Percentiles rank a stretch among this genome's conserved stretches.
These are phyloP conservation scores for Bubalus kerabau DNA, from an alignment of 2,113 vertebrate species.

Conservation along the genomic window DNA sequence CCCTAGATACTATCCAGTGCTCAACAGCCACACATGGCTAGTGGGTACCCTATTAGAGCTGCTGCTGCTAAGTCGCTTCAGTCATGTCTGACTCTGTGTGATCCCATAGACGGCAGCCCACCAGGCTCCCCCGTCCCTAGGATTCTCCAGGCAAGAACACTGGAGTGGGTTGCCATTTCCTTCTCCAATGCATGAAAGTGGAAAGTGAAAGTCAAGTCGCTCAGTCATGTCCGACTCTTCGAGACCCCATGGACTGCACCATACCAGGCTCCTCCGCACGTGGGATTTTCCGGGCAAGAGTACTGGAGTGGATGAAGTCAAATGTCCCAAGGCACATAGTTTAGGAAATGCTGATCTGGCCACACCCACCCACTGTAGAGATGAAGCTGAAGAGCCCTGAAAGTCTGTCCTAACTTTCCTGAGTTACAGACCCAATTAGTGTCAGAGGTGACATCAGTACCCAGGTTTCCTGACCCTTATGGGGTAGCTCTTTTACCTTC, in stretches of 20 bases:
- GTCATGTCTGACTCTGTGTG: too few species aligned
- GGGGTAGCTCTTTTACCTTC: not conserved
- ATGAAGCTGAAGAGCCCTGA: not conserved
- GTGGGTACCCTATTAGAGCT: not conserved
- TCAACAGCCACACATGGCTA: not conserved
- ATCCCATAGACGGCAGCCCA: too few species aligned
- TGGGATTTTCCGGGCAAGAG: too few species aligned
- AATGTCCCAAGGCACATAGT: not conserved
- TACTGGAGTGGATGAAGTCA: not conserved
- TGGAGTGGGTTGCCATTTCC: too few species aligned
- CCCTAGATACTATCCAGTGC: not conserved
- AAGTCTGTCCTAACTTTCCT: not conserved
- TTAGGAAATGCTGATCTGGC: not conserved
- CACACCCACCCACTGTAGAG: not conserved
- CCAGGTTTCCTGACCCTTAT: not conserved
- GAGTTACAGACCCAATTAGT: not conserved
- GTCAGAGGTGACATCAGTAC: not conserved
- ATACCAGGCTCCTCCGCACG: too few species aligned
- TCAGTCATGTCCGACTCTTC: too few species aligned
- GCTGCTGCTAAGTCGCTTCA: too few species aligned
- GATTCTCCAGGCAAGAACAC: too few species aligned
- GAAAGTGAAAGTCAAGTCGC: too few species aligned
- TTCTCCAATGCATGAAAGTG: too few species aligned
- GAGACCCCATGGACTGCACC: too few species aligned
- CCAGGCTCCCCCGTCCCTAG: too few species aligned